phyloP scores from a whole-genome alignment of 2,113 vertebrate species.

The Macroglossus sobrinus region DNA sequence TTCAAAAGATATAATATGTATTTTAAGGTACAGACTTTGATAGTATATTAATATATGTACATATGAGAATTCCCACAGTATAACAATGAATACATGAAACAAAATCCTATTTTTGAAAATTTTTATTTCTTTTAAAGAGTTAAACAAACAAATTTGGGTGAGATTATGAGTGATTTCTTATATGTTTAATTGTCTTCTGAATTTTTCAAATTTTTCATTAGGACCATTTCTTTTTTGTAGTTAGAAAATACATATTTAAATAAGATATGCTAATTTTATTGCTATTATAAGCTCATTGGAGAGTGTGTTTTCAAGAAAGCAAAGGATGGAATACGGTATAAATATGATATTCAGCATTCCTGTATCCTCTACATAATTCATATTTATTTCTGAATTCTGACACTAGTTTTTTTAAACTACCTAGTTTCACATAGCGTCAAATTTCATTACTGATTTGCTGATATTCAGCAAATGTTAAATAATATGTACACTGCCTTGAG shows the following conservation, averaged over 20 bases:
- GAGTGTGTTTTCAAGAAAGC: not conserved
- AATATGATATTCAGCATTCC: not conserved
- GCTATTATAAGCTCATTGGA: not conserved
- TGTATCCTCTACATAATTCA: not conserved
- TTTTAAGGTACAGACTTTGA: not conserved
- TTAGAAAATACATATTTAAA: not conserved
- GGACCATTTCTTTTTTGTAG: not conserved
- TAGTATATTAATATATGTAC: not conserved
- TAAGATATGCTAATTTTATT: not conserved
- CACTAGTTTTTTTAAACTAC: not conserved
- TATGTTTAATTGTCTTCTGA: not conserved
- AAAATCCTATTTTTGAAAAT: conserved; percentile 14
- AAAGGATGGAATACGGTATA: not conserved
- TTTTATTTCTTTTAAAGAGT: not conserved
- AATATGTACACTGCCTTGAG: not conserved
- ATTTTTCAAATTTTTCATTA: not conserved
- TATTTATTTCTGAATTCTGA: not conserved
- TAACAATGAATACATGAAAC: not conserved
- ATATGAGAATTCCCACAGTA: not conserved
- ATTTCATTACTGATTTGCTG: not conserved
- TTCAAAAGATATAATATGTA: not conserved
- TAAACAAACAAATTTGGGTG: not conserved
- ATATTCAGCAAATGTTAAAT: not conserved
- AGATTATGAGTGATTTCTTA: not conserved
- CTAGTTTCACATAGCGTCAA: not conserved